Evolutionary conservation across 2,113 vertebrate species (phyloP), one percentile per base, ranked within the genome.

Genomic region (Grammomys dolichurus): DNA sequence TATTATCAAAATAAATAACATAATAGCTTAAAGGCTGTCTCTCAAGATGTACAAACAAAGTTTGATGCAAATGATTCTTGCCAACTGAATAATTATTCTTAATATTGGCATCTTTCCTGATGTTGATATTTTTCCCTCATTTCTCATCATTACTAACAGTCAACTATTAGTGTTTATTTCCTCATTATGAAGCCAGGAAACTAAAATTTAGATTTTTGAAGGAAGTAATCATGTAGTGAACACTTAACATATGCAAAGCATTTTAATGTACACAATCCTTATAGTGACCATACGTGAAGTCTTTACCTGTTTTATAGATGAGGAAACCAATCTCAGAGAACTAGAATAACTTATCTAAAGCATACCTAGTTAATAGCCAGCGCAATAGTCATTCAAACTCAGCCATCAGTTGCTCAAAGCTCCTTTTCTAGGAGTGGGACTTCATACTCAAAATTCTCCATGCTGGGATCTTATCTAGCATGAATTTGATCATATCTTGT

Each of bases 271-370:
- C n/a, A 36, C 31, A 20, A 40, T 87, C 13, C n/a, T 92, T 48
- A 60, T 1, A 72, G 6, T 4, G 78, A 60, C 9, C 6, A 5
- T 33, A 72, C 69, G 36, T 88, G 24, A 4, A 65, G 72, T n/a
- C 31, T 9, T 31, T 76, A 48, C 28, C 46, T 65, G 91, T 85
- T 96, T 94, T 70, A 90, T 9, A 85, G 31, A 48, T 91, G 70
- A 88, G 48, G 80, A 94, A 85, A 78, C 51, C 58, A 43, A 48
- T 48, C 26, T 43, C 56, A 80, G 69, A 8, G 67, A 91, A 28
- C 4, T 56, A 81, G 31, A 86, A 75, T 51, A 48, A 56, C 7
- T 75, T 86, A 88, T 13, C 17, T 3, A 60, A 54, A 56, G 19
- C 46, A 70, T 69, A 3, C n/a, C 28, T 48, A 87, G 4, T 46